Evolutionary conservation across 2,797 vertebrate genomes (phyloP).

Genomic region (Muscicapa striata): DNA sequence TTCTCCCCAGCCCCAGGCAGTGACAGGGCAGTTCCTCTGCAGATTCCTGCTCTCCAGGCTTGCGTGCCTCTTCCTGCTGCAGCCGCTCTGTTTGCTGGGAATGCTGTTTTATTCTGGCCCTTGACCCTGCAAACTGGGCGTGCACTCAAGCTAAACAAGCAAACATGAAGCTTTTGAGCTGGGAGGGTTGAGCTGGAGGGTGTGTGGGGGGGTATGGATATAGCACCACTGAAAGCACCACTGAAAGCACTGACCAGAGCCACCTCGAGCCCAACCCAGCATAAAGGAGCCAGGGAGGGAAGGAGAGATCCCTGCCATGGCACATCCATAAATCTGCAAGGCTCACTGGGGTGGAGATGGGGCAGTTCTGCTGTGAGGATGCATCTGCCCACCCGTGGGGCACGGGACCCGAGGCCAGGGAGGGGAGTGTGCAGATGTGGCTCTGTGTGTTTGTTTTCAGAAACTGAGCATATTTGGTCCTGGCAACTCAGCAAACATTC

Average conservation of each 20-base stretch:
- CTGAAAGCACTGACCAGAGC: neutral
- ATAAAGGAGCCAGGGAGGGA: accelerated
- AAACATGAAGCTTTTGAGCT: neutral
- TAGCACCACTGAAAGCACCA: no score
- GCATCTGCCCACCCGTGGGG: accelerated
- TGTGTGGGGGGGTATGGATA: neutral
- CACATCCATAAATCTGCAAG: accelerated
- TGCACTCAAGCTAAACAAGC: neutral
- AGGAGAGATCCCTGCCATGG: neutral
- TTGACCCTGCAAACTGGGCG: neutral
- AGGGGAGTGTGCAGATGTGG: accelerated
- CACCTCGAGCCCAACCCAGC: accelerated
- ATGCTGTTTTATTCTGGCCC: neutral
- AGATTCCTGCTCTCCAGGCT: accelerated
- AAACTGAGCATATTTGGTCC: accelerated
- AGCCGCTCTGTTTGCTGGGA: neutral
- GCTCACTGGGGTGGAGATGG: neutral
- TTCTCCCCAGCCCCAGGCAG: neutral
- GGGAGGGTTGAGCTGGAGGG: accelerated
- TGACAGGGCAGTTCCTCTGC: neutral
- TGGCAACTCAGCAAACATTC: accelerated
- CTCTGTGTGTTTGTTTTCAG: neutral
- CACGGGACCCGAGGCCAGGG: neutral
- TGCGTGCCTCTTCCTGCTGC: neutral
- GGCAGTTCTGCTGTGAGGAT: neutral